phyloP scores from a whole-genome alignment of 2,888 invertebrate species.

The Tenthredo livida region DNA sequence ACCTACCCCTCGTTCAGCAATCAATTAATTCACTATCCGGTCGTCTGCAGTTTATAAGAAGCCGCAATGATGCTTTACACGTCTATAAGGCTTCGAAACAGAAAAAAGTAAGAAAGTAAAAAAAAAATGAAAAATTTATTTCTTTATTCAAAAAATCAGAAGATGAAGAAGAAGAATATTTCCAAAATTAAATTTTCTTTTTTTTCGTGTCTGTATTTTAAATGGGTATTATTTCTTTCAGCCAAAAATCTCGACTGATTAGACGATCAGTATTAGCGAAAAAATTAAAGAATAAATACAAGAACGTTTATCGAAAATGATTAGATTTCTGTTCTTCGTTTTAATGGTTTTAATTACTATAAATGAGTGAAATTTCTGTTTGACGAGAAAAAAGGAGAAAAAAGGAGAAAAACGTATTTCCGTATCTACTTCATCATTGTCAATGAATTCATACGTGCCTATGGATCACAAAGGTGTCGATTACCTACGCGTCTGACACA shows the following conservation, averaged over 20 bases:
- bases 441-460: background rate
- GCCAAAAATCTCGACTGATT: background rate
- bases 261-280: background rate
- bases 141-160: conserved; percentile 19
- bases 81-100: background rate
- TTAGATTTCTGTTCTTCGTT: background rate
- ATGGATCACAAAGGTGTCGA: background rate
- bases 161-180: background rate
- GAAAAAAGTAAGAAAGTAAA: no score
- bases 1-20: background rate
- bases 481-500: background rate
- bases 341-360: no score
- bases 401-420: background rate
- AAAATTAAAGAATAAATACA: background rate
- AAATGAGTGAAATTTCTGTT: no score
- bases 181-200: background rate
- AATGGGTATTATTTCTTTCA: background rate
- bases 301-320: background rate
- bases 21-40: conserved; percentile 27
- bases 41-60: background rate
- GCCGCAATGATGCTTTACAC: conserved; percentile 16
- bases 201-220: background rate
- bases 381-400: background rate
- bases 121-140: background rate
- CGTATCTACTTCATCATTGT: background rate